Percentiles rank a stretch among this genome's conserved stretches.
phyloP scores from a whole-genome alignment of 2,797 vertebrate species.

The Phalanger gymnotis region DNA sequence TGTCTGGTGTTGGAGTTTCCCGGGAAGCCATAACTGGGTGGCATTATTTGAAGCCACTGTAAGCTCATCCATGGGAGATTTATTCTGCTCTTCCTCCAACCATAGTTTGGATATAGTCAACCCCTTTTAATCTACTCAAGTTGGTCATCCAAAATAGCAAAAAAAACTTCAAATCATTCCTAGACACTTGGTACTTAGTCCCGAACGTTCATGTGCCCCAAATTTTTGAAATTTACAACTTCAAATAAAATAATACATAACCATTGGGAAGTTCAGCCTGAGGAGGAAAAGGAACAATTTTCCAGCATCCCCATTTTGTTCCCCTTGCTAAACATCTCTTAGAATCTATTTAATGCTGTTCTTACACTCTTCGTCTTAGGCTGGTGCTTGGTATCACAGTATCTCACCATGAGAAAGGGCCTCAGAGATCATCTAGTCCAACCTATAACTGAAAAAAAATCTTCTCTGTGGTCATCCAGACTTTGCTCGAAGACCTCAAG shows the following conservation, averaged over 20 bases:
- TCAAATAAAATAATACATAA: background rate
- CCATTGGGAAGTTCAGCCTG: no score
- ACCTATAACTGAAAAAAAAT: background rate
- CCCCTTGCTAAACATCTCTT: background rate
- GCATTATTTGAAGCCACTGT: background rate
- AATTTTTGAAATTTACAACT: background rate
- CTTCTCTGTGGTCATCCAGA: background rate
- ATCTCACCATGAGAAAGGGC: background rate
- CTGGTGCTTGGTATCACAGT: background rate
- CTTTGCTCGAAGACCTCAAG: background rate
- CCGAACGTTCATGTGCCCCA: background rate
- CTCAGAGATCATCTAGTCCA: background rate
- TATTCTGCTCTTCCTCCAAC: background rate
- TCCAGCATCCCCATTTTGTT: background rate
- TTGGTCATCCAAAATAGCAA: background rate
- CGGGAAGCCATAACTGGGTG: background rate
- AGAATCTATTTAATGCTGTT: background rate
- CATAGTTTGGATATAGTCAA: background rate
- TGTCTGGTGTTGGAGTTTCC: constrained; percentile 25
- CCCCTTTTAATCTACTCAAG: background rate
- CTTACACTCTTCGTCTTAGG: background rate
- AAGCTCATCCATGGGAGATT: background rate
- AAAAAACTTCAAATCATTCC: background rate
- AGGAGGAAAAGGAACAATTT: background rate
- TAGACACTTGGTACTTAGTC: background rate